phyloP scores from a whole-genome alignment of 2,113 vertebrate species.

The Psammodynastes pulverulentus region DNA sequence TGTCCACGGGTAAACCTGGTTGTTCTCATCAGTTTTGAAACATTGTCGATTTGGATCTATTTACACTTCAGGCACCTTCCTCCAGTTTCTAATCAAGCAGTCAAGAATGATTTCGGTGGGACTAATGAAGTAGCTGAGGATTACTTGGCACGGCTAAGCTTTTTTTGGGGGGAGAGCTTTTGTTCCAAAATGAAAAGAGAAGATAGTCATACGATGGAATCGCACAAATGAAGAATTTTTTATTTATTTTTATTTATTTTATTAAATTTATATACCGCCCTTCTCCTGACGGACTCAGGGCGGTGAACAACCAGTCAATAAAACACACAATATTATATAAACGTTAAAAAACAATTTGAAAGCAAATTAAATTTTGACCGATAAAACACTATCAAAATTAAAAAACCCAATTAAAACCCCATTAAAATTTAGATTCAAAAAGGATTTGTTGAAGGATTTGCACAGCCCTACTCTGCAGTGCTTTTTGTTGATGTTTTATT shows the following conservation, averaged over 20 bases:
- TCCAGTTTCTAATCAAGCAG: constrained; percentile 1
- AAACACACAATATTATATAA: too few relatives aligned
- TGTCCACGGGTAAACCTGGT: constrained; percentile 27
- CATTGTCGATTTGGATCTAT: constrained; percentile 34
- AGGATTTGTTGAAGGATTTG: not conserved
- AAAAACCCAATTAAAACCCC: too few relatives aligned
- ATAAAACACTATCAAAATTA: too few relatives aligned
- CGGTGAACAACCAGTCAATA: too few relatives aligned
- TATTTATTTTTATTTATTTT: too few relatives aligned
- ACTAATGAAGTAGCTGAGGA: not conserved
- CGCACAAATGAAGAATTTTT: constrained; percentile 21
- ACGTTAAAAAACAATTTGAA: too few relatives aligned
- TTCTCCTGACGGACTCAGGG: too few relatives aligned
- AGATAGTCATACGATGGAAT: not conserved
- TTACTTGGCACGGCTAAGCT: not conserved
- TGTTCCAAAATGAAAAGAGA: constrained; percentile 7
- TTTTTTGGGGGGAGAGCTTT: not conserved
- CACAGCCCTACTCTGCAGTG: not conserved
- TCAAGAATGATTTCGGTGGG: constrained; percentile 18
- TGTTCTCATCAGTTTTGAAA: constrained; percentile 26
- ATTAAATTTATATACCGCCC: too few relatives aligned
- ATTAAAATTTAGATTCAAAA: too few relatives aligned
- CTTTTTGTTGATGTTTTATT: not conserved
- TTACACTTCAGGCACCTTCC: constrained; percentile 17
- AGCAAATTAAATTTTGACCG: too few relatives aligned